Evolutionary conservation across 2,888 invertebrate genomes (phyloP).

Genomic region (Colostygia pectinataria): DNA sequence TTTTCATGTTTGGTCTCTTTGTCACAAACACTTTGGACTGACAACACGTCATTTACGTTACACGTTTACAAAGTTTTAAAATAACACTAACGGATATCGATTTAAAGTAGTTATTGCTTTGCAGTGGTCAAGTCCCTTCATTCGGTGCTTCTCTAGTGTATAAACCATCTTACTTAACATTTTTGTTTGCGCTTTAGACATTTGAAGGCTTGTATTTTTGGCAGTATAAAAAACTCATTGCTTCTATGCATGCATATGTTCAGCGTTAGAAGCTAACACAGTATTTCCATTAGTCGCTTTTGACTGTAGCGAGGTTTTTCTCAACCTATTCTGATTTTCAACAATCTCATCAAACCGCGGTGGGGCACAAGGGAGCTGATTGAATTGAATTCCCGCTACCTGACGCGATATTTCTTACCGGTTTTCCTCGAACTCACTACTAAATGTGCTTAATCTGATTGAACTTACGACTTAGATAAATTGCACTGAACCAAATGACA

Average conservation of each 20-base stretch:
- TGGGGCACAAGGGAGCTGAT: conserved; percentile 74
- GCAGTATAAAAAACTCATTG: not conserved
- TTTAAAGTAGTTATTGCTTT: no score
- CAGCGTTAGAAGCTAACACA: conserved; percentile 27
- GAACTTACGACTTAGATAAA: conserved; percentile 74
- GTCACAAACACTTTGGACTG: no score
- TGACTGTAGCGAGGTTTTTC: conserved; percentile 29
- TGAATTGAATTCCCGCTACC: conserved; percentile 77
- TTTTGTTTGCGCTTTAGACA: no score
- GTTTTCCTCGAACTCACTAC: conserved; percentile 74
- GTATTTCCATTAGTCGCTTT: conserved; percentile 34
- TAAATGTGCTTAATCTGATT: conserved; percentile 82
- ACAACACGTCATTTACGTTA: no score
- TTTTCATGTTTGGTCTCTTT: no score
- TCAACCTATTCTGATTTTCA: conserved; percentile 69
- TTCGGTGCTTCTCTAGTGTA: no score
- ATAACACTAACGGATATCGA: no score
- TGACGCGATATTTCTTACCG: conserved; percentile 76
- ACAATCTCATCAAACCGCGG: conserved; percentile 80
- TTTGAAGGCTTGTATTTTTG: no score
- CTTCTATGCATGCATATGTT: conserved; percentile 3
- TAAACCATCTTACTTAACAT: no score
- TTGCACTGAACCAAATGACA: conserved; percentile 46
- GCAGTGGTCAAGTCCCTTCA: no score
- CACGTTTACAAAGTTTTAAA: no score